A percentile compares a stretch with the other conserved stretches of the same genome.
Evolutionary conservation across 2,888 invertebrate species (phyloP).

Genomic region (Zygogramma bicolorata): DNA sequence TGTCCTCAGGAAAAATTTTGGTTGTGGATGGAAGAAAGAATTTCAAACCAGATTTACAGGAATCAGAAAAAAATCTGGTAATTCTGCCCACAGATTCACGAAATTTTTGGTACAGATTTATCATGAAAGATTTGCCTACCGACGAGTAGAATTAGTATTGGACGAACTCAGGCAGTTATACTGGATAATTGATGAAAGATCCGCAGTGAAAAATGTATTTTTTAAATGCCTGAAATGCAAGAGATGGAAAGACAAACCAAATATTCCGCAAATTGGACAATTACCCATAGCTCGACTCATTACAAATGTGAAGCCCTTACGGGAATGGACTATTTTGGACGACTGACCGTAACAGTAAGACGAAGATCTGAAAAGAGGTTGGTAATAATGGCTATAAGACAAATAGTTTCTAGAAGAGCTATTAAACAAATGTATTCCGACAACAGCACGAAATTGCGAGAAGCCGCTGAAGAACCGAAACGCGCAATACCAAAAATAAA

Average conservation of each 20-base stretch:
- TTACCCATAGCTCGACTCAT: neutral
- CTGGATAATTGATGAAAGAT: neutral
- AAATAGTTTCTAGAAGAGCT: neutral
- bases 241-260: neutral
- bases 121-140: neutral
- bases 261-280: neutral
- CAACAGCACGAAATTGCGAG: neutral
- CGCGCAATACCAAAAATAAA: neutral
- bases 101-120: neutral
- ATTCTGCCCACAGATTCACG: neutral
- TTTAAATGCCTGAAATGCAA: neutral
- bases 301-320: neutral
- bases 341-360: neutral
- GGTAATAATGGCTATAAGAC: neutral
- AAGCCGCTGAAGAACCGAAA: neutral
- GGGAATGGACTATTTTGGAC: neutral
- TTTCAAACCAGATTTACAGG: neutral
- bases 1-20: neutral
- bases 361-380: neutral
- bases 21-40: neutral
- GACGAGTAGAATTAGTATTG: neutral
- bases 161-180: neutral
- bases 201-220: neutral
- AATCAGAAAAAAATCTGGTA: neutral
- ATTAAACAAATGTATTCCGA: neutral